Conservation (phyloP, 2,797 vertebrate species). For the Halcyon smyrnensis region DNA sequence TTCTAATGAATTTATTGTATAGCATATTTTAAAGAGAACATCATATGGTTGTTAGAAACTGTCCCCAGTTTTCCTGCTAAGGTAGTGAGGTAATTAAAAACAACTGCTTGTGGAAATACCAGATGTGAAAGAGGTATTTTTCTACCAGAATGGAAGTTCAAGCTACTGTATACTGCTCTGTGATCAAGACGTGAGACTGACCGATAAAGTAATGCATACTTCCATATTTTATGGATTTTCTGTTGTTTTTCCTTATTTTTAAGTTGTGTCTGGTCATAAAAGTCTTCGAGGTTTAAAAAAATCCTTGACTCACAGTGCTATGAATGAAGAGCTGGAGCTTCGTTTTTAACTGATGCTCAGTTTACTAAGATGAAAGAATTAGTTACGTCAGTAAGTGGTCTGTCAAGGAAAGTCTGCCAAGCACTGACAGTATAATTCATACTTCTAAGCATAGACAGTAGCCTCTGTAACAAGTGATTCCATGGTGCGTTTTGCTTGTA, state of each 20-base stretch:
- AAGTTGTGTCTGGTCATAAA: background rate
- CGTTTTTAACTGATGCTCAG: background rate
- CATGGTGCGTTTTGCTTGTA: background rate
- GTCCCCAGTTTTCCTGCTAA: slow-evolving; percentile 12
- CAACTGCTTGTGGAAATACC: background rate
- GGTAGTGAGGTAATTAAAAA: background rate
- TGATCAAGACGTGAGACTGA: slow-evolving; percentile 16
- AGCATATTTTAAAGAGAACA: slow-evolving; percentile 60
- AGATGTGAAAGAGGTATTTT: background rate
- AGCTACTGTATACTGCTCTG: slow-evolving; percentile 24
- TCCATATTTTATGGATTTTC: background rate
- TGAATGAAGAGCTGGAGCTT: slow-evolving; percentile 3
- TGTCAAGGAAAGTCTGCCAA: background rate
- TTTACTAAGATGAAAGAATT: background rate
- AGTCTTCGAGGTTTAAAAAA: background rate
- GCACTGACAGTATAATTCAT: background rate
- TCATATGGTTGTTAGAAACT: slow-evolving; percentile 44
- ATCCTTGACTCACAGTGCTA: background rate
- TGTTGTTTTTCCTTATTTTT: background rate
- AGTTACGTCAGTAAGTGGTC: background rate
- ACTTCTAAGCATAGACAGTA: background rate
- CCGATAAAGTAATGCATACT: background rate
- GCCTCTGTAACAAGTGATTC: background rate
- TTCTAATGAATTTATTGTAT: slow-evolving; percentile 54
- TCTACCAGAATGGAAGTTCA: slow-evolving; percentile 1